These are phyloP conservation scores for Berghia stephanieae DNA, from an alignment of 1,140 invertebrate species.

Conservation along the genomic window DNA sequence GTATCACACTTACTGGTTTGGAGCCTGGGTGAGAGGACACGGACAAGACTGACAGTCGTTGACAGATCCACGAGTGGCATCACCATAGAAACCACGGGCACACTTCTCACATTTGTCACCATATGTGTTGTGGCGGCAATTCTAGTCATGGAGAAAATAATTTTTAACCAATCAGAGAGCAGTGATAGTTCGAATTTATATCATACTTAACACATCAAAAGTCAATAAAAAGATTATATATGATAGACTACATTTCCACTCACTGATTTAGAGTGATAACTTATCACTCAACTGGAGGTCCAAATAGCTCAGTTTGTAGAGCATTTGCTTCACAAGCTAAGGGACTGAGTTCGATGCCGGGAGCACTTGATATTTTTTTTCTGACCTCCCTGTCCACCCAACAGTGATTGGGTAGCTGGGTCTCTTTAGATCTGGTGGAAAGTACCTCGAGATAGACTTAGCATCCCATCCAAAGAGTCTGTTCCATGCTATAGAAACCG, in stretches of 20 bases:
- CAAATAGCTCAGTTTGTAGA: no score
- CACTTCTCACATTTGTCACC: slow-evolving; percentile 64
- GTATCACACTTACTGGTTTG: slow-evolving; percentile 58
- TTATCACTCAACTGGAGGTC: no score
- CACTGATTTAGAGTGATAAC: no score
- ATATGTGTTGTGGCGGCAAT: slow-evolving; percentile 64
- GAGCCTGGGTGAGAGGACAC: slow-evolving; percentile 58
- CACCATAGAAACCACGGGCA: slow-evolving; percentile 66
- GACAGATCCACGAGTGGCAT: slow-evolving; percentile 66
- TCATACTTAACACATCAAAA: neutral
- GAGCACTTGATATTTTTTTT: no score
- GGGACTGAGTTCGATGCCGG: no score
- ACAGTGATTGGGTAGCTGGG: no score
- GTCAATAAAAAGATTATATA: neutral
- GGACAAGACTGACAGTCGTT: slow-evolving; percentile 68
- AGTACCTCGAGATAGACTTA: no score
- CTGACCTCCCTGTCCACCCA: no score
- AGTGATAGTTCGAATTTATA: neutral
- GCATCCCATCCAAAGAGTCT: no score
- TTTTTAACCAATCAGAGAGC: neutral
- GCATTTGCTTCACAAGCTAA: no score
- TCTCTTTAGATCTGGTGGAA: no score
- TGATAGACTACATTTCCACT: neutral
- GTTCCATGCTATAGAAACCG: no score
- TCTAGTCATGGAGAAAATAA: slow-evolving; percentile 39